phyloP scores from a whole-genome alignment of 2,113 vertebrate genomes.

The Lycaon pictus region DNA sequence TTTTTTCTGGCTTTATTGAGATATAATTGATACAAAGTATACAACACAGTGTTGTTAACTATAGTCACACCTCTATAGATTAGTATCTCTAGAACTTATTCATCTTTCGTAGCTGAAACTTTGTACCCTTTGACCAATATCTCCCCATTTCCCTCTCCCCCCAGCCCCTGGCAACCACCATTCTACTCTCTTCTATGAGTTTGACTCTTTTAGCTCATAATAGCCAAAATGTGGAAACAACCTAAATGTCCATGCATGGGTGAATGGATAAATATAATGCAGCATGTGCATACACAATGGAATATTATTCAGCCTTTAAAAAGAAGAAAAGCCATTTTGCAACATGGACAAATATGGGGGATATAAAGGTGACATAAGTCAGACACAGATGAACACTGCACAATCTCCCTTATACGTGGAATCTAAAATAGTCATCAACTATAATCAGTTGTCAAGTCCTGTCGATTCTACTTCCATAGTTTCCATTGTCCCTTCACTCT shows the following conservation, averaged over 20 bases:
- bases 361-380: background rate
- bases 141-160: background rate
- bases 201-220: background rate
- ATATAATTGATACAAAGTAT: background rate
- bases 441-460: background rate
- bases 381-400: background rate
- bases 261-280: background rate
- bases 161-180: background rate
- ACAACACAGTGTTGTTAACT: background rate
- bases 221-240: background rate
- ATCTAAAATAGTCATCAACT: background rate
- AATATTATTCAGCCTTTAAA: background rate
- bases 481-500: background rate
- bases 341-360: background rate
- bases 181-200: background rate
- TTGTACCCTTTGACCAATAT: background rate
- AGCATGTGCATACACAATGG: background rate
- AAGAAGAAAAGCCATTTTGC: background rate
- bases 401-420: background rate
- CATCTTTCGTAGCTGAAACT: background rate
- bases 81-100: background rate
- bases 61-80: background rate
- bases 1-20: background rate
- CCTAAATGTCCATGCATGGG: background rate
- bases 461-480: background rate